A percentile compares a stretch with the other conserved stretches of the same genome.
These are phyloP conservation scores for Tridacna crocea DNA, from an alignment of 2,888 invertebrate species.

Conservation along the genomic window DNA sequence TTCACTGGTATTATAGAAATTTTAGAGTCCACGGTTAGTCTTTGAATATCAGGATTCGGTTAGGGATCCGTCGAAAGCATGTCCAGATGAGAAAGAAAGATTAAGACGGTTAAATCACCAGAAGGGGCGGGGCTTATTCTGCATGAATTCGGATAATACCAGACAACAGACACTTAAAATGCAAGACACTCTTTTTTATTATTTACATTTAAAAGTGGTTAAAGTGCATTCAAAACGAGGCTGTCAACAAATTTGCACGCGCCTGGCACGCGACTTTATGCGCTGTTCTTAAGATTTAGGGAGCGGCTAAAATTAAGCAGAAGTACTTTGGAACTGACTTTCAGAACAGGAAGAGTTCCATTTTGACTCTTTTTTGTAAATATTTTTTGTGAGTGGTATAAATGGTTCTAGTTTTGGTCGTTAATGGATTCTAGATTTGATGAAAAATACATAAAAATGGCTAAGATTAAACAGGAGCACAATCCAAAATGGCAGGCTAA, in stretches of 20 bases:
- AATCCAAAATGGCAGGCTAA: slow-evolving; percentile 20
- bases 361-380: background rate
- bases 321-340: slow-evolving; percentile 54
- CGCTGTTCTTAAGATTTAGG: slow-evolving; percentile 50
- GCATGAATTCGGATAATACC: slow-evolving; percentile 59
- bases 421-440: slow-evolving; percentile 25
- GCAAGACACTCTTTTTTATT: slow-evolving; percentile 56
- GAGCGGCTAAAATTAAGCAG: slow-evolving; percentile 37
- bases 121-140: slow-evolving; percentile 56
- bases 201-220: slow-evolving; percentile 64
- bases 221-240: slow-evolving; percentile 59
- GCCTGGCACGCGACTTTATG: slow-evolving; percentile 62
- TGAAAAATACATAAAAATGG: slow-evolving; percentile 14
- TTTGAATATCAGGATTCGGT: no score
- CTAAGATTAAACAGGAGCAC: slow-evolving; percentile 51
- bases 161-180: slow-evolving; percentile 60
- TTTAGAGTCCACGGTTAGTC: no score
- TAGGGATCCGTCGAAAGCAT: no score
- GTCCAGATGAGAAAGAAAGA: slow-evolving; percentile 2
- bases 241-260: slow-evolving; percentile 66
- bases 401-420: background rate
- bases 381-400: background rate
- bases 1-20: no score
- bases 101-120: slow-evolving; percentile 31
- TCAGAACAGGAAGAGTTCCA: slow-evolving; percentile 5